phyloP scores from a whole-genome alignment of 2,797 vertebrate genomes.

The Sandelia bainsii region DNA sequence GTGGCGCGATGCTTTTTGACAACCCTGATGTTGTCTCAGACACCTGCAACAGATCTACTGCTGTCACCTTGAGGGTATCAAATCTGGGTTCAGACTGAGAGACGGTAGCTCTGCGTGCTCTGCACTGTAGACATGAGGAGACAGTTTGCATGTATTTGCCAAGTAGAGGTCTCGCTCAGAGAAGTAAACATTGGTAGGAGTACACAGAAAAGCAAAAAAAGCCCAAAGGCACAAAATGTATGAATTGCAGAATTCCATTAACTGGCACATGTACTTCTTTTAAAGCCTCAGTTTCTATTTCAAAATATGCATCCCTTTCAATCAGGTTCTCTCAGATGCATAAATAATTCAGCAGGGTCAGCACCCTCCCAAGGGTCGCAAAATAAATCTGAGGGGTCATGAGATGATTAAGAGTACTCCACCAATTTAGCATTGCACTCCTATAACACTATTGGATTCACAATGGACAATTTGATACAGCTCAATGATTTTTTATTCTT shows the following conservation, averaged over 20 bases:
- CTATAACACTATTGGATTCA: not conserved
- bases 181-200: constrained; percentile 67
- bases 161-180: constrained; percentile 69
- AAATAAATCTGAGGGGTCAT: not conserved
- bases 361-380: not conserved
- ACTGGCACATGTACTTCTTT: constrained; percentile 64
- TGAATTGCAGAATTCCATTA: constrained; percentile 76
- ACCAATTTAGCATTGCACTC: not conserved
- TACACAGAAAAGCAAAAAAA: constrained; percentile 53
- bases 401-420: constrained; percentile 5
- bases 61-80: constrained; percentile 77
- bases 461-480: not conserved
- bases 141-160: constrained; percentile 64
- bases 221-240: constrained; percentile 63
- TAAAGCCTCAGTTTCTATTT: constrained; percentile 60
- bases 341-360: constrained; percentile 61
- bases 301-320: constrained; percentile 56
- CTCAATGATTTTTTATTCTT: not conserved
- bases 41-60: constrained; percentile 74
- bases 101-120: constrained; percentile 45
- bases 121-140: constrained; percentile 58
- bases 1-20: constrained; percentile 66
- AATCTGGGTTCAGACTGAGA: constrained; percentile 58
- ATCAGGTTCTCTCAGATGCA: constrained; percentile 42
- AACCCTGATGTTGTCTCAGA: constrained; percentile 68